Evolutionary conservation across 2,888 invertebrate species (phyloP).

Genomic region (Erebia aethiops): DNA sequence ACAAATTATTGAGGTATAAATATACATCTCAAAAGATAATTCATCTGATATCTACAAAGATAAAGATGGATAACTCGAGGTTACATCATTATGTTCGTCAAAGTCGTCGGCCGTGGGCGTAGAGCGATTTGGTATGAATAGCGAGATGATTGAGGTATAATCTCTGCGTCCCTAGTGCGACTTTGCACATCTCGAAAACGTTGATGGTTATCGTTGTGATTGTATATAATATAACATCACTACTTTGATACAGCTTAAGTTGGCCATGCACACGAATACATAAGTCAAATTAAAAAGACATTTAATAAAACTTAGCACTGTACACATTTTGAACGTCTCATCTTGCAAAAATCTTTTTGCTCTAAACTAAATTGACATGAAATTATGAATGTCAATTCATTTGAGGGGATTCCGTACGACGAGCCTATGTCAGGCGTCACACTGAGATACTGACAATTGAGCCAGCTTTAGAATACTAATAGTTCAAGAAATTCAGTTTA

Average conservation of each 20-base stretch:
- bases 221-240: not conserved
- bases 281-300: no score
- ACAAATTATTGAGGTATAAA: not conserved
- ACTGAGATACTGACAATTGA: no score
- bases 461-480: no score
- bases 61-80: not conserved
- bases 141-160: constrained; percentile 6
- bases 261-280: not conserved
- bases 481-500: no score
- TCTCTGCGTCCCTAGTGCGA: not conserved
- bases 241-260: not conserved
- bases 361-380: no score
- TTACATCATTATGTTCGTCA: constrained; percentile 5
- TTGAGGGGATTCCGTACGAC: no score
- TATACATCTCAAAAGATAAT: not conserved
- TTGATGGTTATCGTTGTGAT: not conserved
- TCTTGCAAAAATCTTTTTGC: no score
- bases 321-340: no score
- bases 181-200: not conserved
- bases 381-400: no score
- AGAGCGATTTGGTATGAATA: not conserved
- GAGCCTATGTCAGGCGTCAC: no score
- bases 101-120: not conserved
- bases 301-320: no score
- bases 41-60: not conserved